Evolutionary conservation across 2,113 vertebrate genomes (phyloP).

Genomic region (human (Homo sapiens)): DNA sequence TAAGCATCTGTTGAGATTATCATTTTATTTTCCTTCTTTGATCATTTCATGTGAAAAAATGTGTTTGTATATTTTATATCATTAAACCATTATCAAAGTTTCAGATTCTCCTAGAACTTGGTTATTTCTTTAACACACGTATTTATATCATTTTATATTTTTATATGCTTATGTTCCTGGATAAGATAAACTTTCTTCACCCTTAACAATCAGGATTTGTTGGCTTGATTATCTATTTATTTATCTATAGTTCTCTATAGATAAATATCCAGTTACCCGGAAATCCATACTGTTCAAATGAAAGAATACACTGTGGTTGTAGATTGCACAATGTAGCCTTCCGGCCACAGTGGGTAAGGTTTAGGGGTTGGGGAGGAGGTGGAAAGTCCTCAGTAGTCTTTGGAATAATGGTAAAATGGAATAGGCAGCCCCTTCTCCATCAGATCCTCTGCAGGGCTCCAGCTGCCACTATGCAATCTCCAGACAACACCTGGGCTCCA

Average conservation of each 20-base stretch:
- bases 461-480: neutral
- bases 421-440: neutral
- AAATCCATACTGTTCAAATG: slow-evolving; percentile 30
- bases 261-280: slow-evolving; percentile 2
- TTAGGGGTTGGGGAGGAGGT: neutral
- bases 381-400: too few relatives aligned
- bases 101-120: neutral
- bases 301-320: neutral
- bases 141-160: neutral
- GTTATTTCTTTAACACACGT: neutral
- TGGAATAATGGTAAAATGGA: neutral
- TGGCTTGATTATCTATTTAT: neutral
- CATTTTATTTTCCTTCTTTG: neutral
- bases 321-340: neutral
- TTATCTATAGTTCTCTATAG: slow-evolving; percentile 31
- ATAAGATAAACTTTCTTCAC: neutral
- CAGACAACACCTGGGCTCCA: fast-evolving
- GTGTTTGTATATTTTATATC: neutral
- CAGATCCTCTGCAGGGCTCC: fast-evolving
- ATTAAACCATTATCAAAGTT: neutral
- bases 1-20: neutral
- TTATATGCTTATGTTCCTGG: neutral
- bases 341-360: slow-evolving; percentile 46
- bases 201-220: neutral
- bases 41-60: neutral